Evolutionary conservation across 2,113 vertebrate species (phyloP), one percentile per base, ranked within the genome.

Genomic region (Larimichthys crocea): DNA sequence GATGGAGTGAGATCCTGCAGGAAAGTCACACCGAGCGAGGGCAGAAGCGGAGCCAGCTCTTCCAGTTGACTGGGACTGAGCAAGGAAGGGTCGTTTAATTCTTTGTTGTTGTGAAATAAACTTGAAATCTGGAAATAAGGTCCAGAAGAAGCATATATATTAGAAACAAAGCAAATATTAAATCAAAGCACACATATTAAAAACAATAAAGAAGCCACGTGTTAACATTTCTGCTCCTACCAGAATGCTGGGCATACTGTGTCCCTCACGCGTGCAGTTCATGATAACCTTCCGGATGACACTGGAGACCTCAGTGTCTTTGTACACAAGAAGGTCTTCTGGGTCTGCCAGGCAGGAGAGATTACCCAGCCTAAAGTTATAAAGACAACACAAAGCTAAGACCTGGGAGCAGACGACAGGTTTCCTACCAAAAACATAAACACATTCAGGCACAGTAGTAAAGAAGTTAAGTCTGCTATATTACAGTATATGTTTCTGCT

Each of bases 261-360:
- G 65, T 20, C 94, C 91, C 17, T 86, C 74, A 0, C 62, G 79
- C 1, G 88, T 82, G 67, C 96, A 96, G 46, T 86, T 91, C 76
- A 89, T 81, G n/a, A 96, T 49, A 7, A 82, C 91, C 48, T 90
- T 88, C 80, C 88, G 91, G 75, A 96, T 94, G 50, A 92, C 89
- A 1, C 70, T 35, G 74, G 93, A 94, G 60, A 79, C 72, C 16
- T 87, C 76, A 1, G 89, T 91, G 80, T 76, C 72, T 46, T 77
- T 85, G 80, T 96, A 96, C 0, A 24, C n/a, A 46, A 92, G 64
- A 46, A 96, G 90, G 69, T 94, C 91, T 7, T 68, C 78, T 31
- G 90, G 84, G 24, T 91, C 86, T 31, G 93, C 94, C 76, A 93
- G 86, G 86, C 96, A 96, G 0, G 92, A 64, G 40, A 93, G 76